phyloP scores from a whole-genome alignment of 2,888 invertebrate species.

The Lithophane leautieri region DNA sequence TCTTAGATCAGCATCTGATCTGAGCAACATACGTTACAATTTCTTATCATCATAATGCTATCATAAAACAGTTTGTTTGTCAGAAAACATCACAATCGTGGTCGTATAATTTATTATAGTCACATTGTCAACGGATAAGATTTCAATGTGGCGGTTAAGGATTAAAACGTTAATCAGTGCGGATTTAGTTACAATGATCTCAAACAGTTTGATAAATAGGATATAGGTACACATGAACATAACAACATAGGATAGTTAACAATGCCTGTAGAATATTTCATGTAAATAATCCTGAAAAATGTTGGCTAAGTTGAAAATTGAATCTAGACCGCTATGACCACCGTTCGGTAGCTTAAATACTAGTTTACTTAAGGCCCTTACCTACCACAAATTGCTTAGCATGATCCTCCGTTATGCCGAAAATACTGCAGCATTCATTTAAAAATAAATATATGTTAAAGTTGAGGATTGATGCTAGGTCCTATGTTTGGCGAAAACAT shows the following conservation, averaged over 20 bases:
- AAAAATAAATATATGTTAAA: no score
- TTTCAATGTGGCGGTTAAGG: conserved; percentile 11
- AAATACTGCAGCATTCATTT: no score
- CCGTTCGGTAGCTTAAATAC: not conserved
- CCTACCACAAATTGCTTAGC: no score
- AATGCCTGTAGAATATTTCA: not conserved
- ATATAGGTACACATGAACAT: not conserved
- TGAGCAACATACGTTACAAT: not conserved
- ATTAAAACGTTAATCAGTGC: conserved; percentile 3
- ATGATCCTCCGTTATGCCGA: no score
- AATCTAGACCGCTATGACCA: not conserved
- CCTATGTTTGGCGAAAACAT: no score
- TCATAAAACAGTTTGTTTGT: conserved; percentile 11
- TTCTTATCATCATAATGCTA: conserved; percentile 41
- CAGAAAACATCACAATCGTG: conserved; percentile 25
- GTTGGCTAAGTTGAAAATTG: not conserved
- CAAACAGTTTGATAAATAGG: not conserved
- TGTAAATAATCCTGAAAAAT: not conserved
- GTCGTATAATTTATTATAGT: conserved; percentile 32
- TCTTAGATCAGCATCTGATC: not conserved
- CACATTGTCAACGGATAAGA: conserved; percentile 37
- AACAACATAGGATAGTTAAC: no score
- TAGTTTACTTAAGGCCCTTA: not conserved
- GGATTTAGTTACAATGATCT: not conserved
- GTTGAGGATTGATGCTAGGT: no score